Base-by-base conservation (phyloP, 2,113 vertebrate genomes). In the Eira barbara region DNA sequence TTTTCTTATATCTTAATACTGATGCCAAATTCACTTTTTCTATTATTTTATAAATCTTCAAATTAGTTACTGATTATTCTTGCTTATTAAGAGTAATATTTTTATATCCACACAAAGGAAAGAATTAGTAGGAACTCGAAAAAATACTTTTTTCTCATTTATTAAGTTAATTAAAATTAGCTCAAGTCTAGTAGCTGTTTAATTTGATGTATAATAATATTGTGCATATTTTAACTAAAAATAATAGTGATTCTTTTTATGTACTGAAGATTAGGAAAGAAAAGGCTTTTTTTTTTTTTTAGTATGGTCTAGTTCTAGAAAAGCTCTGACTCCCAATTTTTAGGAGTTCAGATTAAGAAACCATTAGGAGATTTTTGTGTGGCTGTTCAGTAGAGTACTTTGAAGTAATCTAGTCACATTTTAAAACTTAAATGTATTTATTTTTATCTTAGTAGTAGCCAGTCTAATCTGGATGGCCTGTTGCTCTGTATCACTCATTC, bases 391-490 rank as follows among this genome's bases (percentile, higher is more conserved):
- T 73, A 71, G 61, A 95, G 89, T 63, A 67, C 94, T 95, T 95
- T 95, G 93, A 82, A 95, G 92, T 97, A 65, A 95, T 94, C 86
- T 80, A 92, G 95, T 88, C 49, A 95, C 82, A 93, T 96, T 98
- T 95, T 97, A 96, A 97, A 96, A 97, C 79, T 92, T 96, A 92
- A 98, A 94, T 84, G 88, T 95, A 96, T 96, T 97, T 97, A 95
- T 98, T 97, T 98, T 97, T 95, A 97, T 97, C 97, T 97, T 83
- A 67, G 59, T 93, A 95, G 73, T 96, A 61, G 85, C 89, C 29
- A 29, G 67, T 96, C 82, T 97, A 83, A 78, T 97, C 36, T 97
- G 82, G 52, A 94, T 89, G 79, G 61, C 93, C 89, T 84, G 36
- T 86, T 71, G 21, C 39, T 96, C 91, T 96, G 80, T 42, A 96